phyloP scores from a whole-genome alignment of 64 coral and sea anemone species.

The Orbicella faveolata region DNA sequence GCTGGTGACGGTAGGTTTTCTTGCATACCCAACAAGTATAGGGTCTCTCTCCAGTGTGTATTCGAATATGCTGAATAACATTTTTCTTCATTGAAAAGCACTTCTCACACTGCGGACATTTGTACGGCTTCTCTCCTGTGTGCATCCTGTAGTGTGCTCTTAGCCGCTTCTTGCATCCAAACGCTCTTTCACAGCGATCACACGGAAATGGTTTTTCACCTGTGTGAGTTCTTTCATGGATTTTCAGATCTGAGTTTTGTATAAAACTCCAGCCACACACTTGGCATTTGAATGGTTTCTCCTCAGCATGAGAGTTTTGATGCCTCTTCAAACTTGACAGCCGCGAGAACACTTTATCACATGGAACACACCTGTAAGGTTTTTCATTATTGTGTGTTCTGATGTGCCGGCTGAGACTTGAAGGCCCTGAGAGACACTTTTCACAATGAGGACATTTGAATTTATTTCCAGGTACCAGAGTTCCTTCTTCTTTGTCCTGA shows the following conservation, averaged over 20 bases:
- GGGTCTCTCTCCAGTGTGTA: constrained; percentile 30
- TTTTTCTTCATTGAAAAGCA: constrained; percentile 32
- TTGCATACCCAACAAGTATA: constrained; percentile 38
- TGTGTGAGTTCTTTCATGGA: constrained; percentile 48
- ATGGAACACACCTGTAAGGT: constrained; percentile 33
- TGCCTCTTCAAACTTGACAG: constrained; percentile 34
- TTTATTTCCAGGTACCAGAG: no score
- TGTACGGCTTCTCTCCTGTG: constrained; percentile 49
- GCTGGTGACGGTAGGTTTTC: constrained; percentile 28
- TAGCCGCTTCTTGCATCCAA: constrained; percentile 25
- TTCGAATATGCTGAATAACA: constrained; percentile 32
- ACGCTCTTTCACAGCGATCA: constrained; percentile 20
- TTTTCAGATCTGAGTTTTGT: constrained; percentile 29
- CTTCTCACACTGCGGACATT: constrained; percentile 40
- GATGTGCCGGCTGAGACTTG: constrained; percentile 23
- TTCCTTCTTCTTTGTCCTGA: not conserved
- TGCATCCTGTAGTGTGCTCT: constrained; percentile 33
- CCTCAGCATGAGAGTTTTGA: not conserved
- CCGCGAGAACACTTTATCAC: constrained; percentile 23
- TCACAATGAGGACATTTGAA: constrained; percentile 37
- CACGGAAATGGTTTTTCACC: constrained; percentile 53
- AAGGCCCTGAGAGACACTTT: constrained; percentile 27
- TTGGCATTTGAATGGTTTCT: constrained; percentile 33
- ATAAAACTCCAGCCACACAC: constrained; percentile 36
- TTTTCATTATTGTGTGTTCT: constrained; percentile 31